Conservation (phyloP, 2,888 invertebrate species). For the Lithodes maja region DNA sequence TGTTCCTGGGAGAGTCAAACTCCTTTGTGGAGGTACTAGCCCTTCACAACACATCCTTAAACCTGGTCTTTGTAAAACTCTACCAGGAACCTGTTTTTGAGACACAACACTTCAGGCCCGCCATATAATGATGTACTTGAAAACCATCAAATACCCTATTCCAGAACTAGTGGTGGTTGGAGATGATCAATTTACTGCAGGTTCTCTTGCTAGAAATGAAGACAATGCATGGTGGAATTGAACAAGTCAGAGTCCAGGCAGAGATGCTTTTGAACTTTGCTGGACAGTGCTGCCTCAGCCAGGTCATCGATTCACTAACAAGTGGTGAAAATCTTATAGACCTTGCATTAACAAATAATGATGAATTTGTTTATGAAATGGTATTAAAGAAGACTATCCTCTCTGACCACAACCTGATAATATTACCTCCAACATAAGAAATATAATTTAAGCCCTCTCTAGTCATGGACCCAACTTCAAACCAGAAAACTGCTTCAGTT, state of each 20-base stretch:
- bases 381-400: neutral
- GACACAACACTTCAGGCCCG: neutral
- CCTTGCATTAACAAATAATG: neutral
- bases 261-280: neutral
- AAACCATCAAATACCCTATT: neutral
- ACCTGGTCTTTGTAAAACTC: neutral
- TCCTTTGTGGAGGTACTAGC: too few species aligned
- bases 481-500: neutral
- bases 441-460: neutral
- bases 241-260: neutral
- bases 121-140: neutral
- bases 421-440: neutral
- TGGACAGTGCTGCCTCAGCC: neutral
- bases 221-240: neutral
- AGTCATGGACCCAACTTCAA: neutral
- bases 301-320: neutral
- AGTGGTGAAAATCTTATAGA: neutral
- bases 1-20: neutral
- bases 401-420: neutral
- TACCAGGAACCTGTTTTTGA: neutral
- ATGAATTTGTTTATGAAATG: neutral
- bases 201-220: neutral
- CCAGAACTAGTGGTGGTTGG: neutral
- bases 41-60: too few species aligned
- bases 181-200: neutral